Evolutionary conservation across 1,140 invertebrate genomes (phyloP), one percentile per base, ranked within the genome.

Genomic region (Formica exsecta): DNA sequence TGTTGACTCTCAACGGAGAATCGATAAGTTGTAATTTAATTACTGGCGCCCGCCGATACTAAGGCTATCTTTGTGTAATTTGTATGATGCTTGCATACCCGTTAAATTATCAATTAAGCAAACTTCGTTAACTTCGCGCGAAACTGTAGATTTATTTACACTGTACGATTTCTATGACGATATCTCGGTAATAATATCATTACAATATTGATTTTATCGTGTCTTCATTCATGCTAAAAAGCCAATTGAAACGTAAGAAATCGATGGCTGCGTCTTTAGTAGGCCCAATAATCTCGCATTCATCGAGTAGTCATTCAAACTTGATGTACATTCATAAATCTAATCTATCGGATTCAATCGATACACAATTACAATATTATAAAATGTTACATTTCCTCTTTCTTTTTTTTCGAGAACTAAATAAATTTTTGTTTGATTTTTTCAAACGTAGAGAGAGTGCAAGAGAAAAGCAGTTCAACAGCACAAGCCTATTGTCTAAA

Each of bases 11-110:
- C 36, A 38, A 8, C 41, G 85, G 22, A 16, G 41, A 77, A 90
- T 90, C 87, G 79, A 89, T 89, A 79, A 87, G 79, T 89, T 74
- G 79, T 85, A 87, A 90, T 87, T 89, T 74, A 90, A 89, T 89
- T 84, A 85, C 41, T 36, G 25, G 86, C 59, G 16, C n/a, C 48
- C 41, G 8, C 16, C 48, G 68, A 74, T 79, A 80, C 22, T 32
- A 44, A 65, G 25, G 38, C 66, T 11, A 66, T 86, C 86, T 88
- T 89, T 81, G 74, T 89, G 90, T 90, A 90, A 90, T 87, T 89
- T 74, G 44, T 74, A 54, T 57, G 59, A 62, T 59, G 48, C 32
- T 75, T 86, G 41, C 61, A 73, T 57, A 64, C 19, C 59, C n/a
- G 64, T 54, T 87, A 87, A 90, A 87, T 90, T 89, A 90, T 80